phyloP scores from a whole-genome alignment of 2,113 vertebrate species.

The Rutilus rutilus region DNA sequence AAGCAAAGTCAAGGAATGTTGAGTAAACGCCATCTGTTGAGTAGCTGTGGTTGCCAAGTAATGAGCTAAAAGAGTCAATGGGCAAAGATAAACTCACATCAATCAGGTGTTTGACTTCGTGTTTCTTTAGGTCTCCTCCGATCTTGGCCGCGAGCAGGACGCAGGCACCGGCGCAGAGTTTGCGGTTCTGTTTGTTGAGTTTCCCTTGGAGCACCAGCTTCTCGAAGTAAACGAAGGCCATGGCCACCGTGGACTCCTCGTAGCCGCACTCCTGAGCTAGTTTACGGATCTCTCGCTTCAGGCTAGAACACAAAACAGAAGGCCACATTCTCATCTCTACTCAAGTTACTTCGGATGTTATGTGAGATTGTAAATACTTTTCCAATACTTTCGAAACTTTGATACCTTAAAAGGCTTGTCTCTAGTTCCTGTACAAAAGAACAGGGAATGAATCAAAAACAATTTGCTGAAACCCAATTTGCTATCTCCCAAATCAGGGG shows the following conservation, averaged over 20 bases:
- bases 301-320: slow-evolving; percentile 71
- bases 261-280: slow-evolving; percentile 93
- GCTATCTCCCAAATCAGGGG: neutral
- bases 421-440: neutral
- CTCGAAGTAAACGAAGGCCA: slow-evolving; percentile 99
- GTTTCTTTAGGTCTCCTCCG: slow-evolving; percentile 95
- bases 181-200: slow-evolving; percentile 98
- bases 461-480: neutral
- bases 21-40: neutral
- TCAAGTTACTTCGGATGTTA: neutral
- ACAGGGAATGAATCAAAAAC: neutral
- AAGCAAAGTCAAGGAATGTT: neutral
- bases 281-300: slow-evolving; percentile 97
- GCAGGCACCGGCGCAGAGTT: slow-evolving; percentile 95
- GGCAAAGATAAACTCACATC: slow-evolving; percentile 82
- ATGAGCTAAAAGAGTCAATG: neutral
- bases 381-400: no score
- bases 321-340: slow-evolving; percentile 14
- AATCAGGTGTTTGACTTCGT: slow-evolving; percentile 96
- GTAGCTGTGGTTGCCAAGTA: neutral
- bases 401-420: neutral
- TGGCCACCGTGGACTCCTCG: slow-evolving; percentile 95
- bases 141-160: slow-evolving; percentile 96
- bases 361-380: neutral
- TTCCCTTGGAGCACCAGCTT: slow-evolving; percentile 97